Evolutionary conservation across 2,797 vertebrate genomes (phyloP).

Genomic region (Manis crassicaudata): DNA sequence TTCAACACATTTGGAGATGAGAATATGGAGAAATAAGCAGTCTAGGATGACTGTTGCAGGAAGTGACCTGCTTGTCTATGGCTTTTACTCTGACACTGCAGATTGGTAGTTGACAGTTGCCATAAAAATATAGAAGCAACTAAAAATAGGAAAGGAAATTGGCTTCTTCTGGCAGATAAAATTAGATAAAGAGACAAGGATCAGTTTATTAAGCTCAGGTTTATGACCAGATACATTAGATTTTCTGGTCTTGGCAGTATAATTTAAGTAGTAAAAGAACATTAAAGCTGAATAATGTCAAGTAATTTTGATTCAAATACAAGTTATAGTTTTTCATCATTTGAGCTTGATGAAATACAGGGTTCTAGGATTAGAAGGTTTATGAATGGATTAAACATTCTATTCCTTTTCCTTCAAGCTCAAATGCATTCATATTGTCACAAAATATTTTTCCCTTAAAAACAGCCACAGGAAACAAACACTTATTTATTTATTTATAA

Average conservation of each 20-base stretch:
- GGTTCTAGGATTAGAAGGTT: background rate
- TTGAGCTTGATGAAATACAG: background rate
- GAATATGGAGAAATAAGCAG: background rate
- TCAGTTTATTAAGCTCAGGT: constrained; percentile 19
- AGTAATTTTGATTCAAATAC: constrained; percentile 44
- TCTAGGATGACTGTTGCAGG: background rate
- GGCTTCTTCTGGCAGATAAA: background rate
- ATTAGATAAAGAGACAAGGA: constrained; percentile 4
- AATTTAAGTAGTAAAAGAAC: background rate
- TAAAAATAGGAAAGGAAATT: constrained; percentile 4
- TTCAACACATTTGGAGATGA: background rate
- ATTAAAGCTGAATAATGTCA: constrained; percentile 30
- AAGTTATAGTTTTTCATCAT: background rate
- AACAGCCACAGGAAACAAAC: background rate
- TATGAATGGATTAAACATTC: background rate
- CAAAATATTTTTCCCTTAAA: constrained; percentile 6
- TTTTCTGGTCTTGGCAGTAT: background rate
- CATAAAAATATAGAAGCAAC: constrained; percentile 10
- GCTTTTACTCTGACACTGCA: background rate
- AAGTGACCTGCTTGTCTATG: background rate
- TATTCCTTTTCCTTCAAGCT: background rate
- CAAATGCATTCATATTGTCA: background rate
- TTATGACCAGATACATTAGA: background rate
- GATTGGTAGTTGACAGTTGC: background rate
- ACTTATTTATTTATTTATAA: background rate